phyloP scores from a whole-genome alignment of 2,888 invertebrate genomes.

The Copidosoma aretas region DNA sequence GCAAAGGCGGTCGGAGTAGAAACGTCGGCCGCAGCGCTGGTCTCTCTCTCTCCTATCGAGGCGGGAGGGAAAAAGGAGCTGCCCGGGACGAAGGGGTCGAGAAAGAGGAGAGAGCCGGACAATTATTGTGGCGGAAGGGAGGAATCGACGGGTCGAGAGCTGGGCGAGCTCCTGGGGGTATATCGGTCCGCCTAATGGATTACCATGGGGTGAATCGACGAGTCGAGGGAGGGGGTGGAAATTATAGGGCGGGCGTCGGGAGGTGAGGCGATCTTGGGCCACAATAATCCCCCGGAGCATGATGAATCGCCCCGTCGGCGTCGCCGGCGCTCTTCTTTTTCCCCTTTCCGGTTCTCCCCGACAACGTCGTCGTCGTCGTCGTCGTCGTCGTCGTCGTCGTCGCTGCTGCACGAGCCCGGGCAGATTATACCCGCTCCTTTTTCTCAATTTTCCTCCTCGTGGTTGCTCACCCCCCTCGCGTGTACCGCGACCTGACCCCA shows the following conservation, averaged over 20 bases:
- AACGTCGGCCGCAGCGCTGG: constrained; percentile 18
- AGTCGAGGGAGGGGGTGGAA: constrained; percentile 22
- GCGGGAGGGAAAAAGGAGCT: background rate
- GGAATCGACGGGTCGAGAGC: constrained; percentile 31
- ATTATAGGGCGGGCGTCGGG: constrained; percentile 18
- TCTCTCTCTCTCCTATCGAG: constrained; percentile 3
- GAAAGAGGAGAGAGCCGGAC: background rate
- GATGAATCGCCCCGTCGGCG: constrained; percentile 53
- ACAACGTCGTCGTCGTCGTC: background rate
- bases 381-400: background rate
- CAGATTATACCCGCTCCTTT: constrained; percentile 7
- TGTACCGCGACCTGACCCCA: background rate
- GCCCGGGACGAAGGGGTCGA: background rate
- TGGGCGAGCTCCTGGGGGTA: background rate
- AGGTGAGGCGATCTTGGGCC: constrained; percentile 41
- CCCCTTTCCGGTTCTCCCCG: background rate
- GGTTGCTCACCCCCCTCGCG: background rate
- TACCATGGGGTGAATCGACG: constrained; percentile 32
- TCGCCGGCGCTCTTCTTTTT: constrained; percentile 3
- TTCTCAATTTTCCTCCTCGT: background rate
- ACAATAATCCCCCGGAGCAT: constrained; percentile 52
- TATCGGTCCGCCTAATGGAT: constrained; percentile 36
- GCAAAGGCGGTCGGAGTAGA: background rate
- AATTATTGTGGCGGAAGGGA: constrained; percentile 6
- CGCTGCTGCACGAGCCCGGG: background rate